Percentiles rank a stretch among this genome's conserved stretches.
These are phyloP conservation scores for Lumbricus terrestris DNA, from an alignment of 2,888 invertebrate species.

Conservation along the genomic window DNA sequence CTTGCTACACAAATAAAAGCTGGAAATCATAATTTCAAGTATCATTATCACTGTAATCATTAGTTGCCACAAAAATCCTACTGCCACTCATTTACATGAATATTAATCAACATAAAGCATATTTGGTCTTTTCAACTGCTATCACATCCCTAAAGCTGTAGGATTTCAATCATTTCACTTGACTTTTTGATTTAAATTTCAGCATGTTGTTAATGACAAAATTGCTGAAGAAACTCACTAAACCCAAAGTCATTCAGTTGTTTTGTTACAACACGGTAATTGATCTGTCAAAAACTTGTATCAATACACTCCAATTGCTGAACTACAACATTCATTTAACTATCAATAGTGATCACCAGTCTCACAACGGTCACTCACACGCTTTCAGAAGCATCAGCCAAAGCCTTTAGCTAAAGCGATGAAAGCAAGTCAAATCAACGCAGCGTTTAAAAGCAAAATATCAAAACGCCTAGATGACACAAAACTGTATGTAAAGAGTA, in stretches of 20 bases:
- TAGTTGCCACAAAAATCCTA: background rate
- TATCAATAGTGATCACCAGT: background rate
- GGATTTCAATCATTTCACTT: no score
- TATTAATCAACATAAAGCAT: background rate
- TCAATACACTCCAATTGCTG: background rate
- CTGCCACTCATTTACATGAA: no score
- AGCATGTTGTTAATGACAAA: background rate
- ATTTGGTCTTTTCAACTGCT: background rate
- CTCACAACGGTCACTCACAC: background rate
- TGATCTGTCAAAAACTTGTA: background rate
- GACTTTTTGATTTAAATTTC: no score
- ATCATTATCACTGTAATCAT: background rate
- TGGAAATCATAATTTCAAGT: background rate
- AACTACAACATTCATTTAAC: background rate
- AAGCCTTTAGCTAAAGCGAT: slow-evolving; percentile 3
- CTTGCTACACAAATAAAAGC: background rate
- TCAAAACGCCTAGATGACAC: background rate
- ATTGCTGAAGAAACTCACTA: background rate
- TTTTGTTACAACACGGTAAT: background rate
- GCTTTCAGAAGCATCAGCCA: background rate
- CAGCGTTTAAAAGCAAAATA: background rate
- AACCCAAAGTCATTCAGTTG: background rate
- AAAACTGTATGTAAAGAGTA: background rate
- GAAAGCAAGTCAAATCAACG: background rate
- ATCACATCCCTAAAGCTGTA: background rate